Base-by-base conservation (phyloP, 2,888 invertebrate genomes). In the Seira musarum region DNA sequence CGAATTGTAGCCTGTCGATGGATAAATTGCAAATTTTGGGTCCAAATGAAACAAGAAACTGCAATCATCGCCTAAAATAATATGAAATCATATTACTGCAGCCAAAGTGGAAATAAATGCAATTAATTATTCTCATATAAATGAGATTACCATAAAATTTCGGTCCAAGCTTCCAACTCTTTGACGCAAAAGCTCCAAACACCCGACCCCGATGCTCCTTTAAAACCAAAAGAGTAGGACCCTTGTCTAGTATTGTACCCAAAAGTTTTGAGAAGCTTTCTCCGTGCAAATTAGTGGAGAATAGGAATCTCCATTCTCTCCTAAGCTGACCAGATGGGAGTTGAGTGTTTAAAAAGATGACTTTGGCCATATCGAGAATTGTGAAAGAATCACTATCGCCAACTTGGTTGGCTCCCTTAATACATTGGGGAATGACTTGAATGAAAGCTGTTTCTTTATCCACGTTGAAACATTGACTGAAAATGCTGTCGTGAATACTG, bases 101-200 rank as follows among this genome's bases (percentile, higher is more conserved):
- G 19, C 46, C 17, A 57, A 17, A 17, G 2, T 15, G n/a, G 3
- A 84, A n/a, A n/a, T n/a, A n/a, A n/a, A n/a, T n/a, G n/a, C n/a
- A n/a, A n/a, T n/a, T n/a, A n/a, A n/a, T n/a, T n/a, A n/a, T n/a
- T n/a, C n/a, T n/a, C n/a, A n/a, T n/a, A n/a, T n/a, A n/a, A n/a
- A n/a, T n/a, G n/a, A n/a, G 87, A 82, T 85, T 88, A 90, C 94
- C 97, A 76, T 90, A 90, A 89, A 95, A 97, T 87, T 93, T 93
- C 8, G 97, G 94, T 15, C 93, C 90, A 24, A 94, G 88, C 0
- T 90, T 88, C 96, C 96, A 97, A 71, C 93, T 91, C 19, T 92
- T 91, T 0, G 96, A 91, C 0, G 96, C 95, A 90, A 93, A 98
- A 13, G 96, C 97, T 0, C 97, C 98, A 90, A 98, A 98, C 46